These are phyloP conservation scores for Dromius quadrimaculatus DNA, from an alignment of 2,888 invertebrate genomes.

Conservation along the genomic window DNA sequence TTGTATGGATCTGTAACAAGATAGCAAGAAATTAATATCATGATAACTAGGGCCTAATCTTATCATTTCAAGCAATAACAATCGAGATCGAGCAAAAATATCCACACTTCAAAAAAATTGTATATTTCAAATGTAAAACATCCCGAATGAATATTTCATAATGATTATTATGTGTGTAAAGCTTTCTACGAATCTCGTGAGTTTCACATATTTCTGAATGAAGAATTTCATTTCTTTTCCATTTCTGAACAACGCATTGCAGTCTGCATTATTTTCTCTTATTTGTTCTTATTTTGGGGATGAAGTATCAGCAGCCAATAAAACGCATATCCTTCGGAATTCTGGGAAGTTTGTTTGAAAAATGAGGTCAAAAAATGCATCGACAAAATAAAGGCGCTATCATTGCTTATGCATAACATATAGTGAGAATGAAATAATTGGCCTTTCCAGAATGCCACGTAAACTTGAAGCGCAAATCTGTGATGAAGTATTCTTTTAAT, in stretches of 20 bases:
- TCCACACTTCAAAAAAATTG: too few relatives aligned
- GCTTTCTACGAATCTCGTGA: too few relatives aligned
- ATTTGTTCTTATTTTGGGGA: slow-evolving; percentile 21
- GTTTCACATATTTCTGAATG: too few relatives aligned
- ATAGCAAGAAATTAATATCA: too few relatives aligned
- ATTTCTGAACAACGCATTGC: slow-evolving; percentile 3
- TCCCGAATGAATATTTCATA: too few relatives aligned
- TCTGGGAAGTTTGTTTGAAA: slow-evolving; percentile 32
- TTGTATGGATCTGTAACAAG: too few relatives aligned
- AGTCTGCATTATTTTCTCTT: slow-evolving; percentile 4
- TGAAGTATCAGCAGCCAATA: slow-evolving; percentile 34
- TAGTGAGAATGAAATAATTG: background rate
- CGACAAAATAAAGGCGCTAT: slow-evolving; percentile 16
- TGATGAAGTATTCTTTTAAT: slow-evolving; percentile 38
- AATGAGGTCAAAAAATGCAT: slow-evolving; percentile 19
- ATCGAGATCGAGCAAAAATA: too few relatives aligned
- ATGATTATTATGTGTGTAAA: too few relatives aligned
- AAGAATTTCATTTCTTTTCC: too few relatives aligned
- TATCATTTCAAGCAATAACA: too few relatives aligned
- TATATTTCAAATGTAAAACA: too few relatives aligned
- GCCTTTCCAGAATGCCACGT: slow-evolving; percentile 12
- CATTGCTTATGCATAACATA: background rate
- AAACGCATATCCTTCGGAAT: slow-evolving; percentile 38
- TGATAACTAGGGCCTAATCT: too few relatives aligned
- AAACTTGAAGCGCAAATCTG: background rate